These are phyloP conservation scores for Trinectes maculatus DNA, from an alignment of 2,113 vertebrate genomes.

Conservation along the genomic window DNA sequence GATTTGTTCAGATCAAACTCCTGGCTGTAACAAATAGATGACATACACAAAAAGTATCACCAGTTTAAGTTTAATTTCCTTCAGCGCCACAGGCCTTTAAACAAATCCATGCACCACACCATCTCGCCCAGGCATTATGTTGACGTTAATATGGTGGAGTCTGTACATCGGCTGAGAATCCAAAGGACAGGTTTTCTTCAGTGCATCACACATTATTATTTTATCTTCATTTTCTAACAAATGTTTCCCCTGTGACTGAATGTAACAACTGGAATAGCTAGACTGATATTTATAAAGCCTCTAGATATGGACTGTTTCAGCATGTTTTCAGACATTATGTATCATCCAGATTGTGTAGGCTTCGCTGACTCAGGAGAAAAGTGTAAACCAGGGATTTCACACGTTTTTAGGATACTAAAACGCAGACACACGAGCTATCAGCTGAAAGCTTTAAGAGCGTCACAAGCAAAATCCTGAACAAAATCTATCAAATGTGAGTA, in stretches of 20 bases:
- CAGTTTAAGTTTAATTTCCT: conserved; percentile 31
- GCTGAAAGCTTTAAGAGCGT: neutral
- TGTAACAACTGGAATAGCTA: neutral
- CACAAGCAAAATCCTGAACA: neutral
- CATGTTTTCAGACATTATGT: neutral
- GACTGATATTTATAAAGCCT: neutral
- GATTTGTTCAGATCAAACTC: conserved; percentile 7
- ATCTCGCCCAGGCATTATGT: neutral
- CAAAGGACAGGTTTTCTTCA: conserved; percentile 5
- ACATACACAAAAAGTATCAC: conserved; percentile 10
- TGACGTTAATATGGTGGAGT: conserved; percentile 8
- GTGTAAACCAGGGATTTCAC: neutral
- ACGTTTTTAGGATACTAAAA: neutral
- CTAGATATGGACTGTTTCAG: conserved; percentile 3
- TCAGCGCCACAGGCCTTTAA: conserved; percentile 8
- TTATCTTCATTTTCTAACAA: neutral
- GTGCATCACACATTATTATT: neutral
- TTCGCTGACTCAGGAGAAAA: conserved; percentile 14
- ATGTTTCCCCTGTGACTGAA: conserved; percentile 11
- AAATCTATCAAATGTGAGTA: neutral
- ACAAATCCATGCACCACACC: conserved; percentile 31
- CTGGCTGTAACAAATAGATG: neutral
- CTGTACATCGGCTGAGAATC: neutral
- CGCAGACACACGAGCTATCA: no score
- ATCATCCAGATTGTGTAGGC: neutral